Base-by-base conservation (phyloP, 1,140 invertebrate species). In the Hylaeus volcanicus region DNA sequence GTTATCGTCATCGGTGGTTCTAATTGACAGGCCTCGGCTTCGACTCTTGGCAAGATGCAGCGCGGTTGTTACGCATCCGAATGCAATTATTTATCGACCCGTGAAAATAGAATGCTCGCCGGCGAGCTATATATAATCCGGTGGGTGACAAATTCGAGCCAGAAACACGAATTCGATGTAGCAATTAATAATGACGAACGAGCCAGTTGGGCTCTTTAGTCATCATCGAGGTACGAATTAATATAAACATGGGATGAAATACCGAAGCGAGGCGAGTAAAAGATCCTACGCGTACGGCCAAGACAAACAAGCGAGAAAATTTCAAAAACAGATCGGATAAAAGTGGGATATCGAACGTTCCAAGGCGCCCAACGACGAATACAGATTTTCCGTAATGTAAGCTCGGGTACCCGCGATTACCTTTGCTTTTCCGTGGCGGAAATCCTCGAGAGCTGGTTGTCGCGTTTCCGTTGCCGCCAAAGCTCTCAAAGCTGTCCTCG, bases 151-250 rank as follows among this genome's bases (percentile, higher is more conserved):
- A 74, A 79, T 74, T 43, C 71, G 61, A 74, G 61, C 71, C 77
- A 79, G 71, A 56, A 79, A 79, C 77, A 79, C 77, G 77, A 66
- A 74, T 79, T 56, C 77, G 70, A 79, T 74, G 77, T 74, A 73
- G 76, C 76, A 64, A 79, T 79, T 74, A 79, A 79, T 79, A 74
- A 74, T 56, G 70, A 73, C 77, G 70, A 74, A 79, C 61, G 70
- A 66, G 53, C 70, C 8, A 51, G 45, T 3, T 8, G 76, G 5
- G 39, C 58, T 55, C 69, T 41, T 79, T 79, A 55, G 76, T 79
- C 76, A 73, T 73, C 74, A 60, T 45, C 45, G 69, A 58, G 39
- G 26, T 45, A 64, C 41, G 39, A 37, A 11, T 66, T 75, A 66
- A 66, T 68, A 69, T 3, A 43, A 48, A 70, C 68, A 55, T 48